Percentiles rank a stretch among this genome's conserved stretches.
These are phyloP conservation scores for Eutolmus rufibarbis DNA, from an alignment of 2,888 invertebrate species.

Conservation along the genomic window DNA sequence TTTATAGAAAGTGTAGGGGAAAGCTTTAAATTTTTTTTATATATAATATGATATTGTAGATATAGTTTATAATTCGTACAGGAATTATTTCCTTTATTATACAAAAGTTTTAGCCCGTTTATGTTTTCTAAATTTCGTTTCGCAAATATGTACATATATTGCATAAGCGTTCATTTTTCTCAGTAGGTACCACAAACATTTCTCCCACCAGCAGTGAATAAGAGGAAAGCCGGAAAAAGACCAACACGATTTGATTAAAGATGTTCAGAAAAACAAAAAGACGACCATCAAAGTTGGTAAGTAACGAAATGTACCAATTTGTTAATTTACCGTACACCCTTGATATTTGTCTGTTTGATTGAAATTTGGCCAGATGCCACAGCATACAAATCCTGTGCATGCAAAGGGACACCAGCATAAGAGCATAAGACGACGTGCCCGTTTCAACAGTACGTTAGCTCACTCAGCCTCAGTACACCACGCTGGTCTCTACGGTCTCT, in stretches of 20 bases:
- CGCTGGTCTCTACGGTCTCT: not conserved
- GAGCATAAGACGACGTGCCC: not conserved
- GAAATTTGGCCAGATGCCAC: slow-evolving; percentile 46
- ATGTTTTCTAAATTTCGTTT: not conserved
- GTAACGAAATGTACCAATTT: slow-evolving; percentile 60
- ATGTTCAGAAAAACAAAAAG: not conserved
- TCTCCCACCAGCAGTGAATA: not conserved
- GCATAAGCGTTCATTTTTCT: not conserved
- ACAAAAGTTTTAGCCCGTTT: not conserved
- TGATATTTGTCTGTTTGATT: slow-evolving; percentile 57
- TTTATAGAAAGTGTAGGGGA: not conserved
- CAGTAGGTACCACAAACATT: not conserved
- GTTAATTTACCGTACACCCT: slow-evolving; percentile 63
- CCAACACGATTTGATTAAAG: not conserved
- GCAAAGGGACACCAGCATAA: not conserved
- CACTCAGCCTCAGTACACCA: not conserved
- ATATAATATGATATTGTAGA: too few species aligned
- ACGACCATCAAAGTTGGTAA: not conserved
- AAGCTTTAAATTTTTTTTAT: not conserved
- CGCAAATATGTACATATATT: not conserved
- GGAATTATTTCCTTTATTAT: not conserved
- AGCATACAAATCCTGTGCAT: slow-evolving; percentile 20
- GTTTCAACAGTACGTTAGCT: slow-evolving; percentile 15
- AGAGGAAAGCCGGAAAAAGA: not conserved
- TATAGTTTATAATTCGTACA: too few species aligned